A percentile compares a stretch with the other conserved stretches of the same genome.
These are phyloP conservation scores for Nephrotoma guestfalica DNA, from an alignment of 2,888 invertebrate species.

Conservation along the genomic window DNA sequence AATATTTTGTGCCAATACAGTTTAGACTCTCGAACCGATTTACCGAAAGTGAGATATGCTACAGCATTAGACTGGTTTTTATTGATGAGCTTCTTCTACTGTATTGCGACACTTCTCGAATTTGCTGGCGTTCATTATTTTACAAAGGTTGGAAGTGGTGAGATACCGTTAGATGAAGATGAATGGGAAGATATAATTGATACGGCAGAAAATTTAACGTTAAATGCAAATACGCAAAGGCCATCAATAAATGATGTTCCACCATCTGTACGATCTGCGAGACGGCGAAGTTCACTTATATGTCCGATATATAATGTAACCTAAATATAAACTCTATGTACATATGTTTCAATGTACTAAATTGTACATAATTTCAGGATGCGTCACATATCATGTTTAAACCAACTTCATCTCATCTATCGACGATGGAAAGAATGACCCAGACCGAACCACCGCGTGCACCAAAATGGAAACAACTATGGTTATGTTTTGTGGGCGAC, in stretches of 20 bases:
- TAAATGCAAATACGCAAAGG: conserved; percentile 7
- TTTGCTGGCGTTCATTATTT: conserved; percentile 96
- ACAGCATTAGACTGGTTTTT: conserved; percentile 90
- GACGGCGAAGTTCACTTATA: conserved; percentile 41
- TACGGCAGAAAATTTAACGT: conserved; percentile 36
- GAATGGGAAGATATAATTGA: conserved; percentile 63
- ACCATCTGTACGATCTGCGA: conserved; percentile 24
- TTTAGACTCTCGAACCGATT: conserved; percentile 75
- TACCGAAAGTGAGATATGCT: conserved; percentile 87
- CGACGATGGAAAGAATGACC: conserved; percentile 68
- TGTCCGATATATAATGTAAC: conserved; percentile 45
- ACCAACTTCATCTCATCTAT: conserved; percentile 20
- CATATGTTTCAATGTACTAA: neutral
- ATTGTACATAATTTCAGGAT: conserved; percentile 9
- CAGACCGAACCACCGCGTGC: conserved; percentile 60
- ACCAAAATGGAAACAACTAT: conserved; percentile 63
- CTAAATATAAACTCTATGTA: conserved; percentile 21
- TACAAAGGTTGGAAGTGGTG: conserved; percentile 79
- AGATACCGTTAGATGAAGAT: conserved; percentile 63
- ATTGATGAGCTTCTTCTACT: conserved; percentile 83
- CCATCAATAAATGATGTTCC: conserved; percentile 20
- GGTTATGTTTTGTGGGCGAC: conserved; percentile 67
- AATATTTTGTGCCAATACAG: conserved; percentile 23
- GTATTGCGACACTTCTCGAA: conserved; percentile 82
- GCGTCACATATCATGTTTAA: neutral